Percentiles rank a stretch among this genome's conserved stretches.
phyloP scores from a whole-genome alignment of 23 tunicate species.

The Botrylloides violaceus region DNA sequence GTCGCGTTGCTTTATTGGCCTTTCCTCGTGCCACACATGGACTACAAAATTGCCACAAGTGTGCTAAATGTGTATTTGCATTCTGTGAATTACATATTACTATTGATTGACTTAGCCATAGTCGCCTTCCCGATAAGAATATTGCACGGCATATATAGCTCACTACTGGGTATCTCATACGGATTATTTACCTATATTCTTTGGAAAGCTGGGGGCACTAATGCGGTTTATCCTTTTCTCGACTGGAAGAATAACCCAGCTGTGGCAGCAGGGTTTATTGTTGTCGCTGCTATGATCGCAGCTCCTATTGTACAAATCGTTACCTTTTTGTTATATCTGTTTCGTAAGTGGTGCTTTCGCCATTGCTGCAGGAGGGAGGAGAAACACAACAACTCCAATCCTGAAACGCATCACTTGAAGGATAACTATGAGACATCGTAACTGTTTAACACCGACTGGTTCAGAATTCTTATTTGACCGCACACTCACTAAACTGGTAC shows the following conservation, averaged over 20 bases:
- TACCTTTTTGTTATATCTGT: neutral
- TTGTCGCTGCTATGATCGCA: neutral
- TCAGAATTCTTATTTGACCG: too few species aligned
- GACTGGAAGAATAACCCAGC: neutral
- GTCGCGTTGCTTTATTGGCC: slow-evolving; percentile 7
- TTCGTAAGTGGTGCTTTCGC: neutral
- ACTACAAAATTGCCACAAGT: neutral
- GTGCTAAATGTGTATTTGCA: neutral
- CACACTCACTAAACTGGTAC: too few species aligned
- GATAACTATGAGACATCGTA: neutral
- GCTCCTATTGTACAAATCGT: neutral
- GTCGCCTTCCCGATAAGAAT: slow-evolving; percentile 8
- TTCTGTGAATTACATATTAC: neutral
- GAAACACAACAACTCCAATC: neutral
- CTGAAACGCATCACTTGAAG: neutral
- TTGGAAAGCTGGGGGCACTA: neutral
- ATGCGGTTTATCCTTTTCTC: neutral
- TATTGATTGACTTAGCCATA: slow-evolving; percentile 1
- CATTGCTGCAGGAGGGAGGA: neutral
- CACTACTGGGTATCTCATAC: neutral
- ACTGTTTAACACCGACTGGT: too few species aligned
- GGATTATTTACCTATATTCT: slow-evolving; percentile 5
- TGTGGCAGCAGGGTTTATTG: neutral
- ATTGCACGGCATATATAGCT: neutral
- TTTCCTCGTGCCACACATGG: neutral